Conservation (phyloP, 1,140 invertebrate genomes). For the Drosophila miranda region DNA sequence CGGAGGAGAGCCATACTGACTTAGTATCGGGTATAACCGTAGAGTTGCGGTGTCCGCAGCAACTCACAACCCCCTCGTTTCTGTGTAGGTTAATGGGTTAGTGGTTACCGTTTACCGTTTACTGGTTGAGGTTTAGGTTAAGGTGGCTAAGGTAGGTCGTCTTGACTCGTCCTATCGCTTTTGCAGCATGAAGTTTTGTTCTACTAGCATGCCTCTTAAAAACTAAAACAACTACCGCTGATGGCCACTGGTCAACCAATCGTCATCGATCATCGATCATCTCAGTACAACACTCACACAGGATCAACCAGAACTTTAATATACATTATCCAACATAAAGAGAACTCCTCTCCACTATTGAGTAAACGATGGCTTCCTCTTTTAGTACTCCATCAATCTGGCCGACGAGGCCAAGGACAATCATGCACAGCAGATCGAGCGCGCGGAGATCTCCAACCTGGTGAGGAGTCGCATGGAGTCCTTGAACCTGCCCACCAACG, state of each 20-base stretch:
- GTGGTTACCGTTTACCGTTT: not conserved
- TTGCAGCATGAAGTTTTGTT: slow-evolving; percentile 43
- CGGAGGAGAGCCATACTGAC: too few species aligned
- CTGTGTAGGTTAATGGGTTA: not conserved
- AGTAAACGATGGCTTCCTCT: slow-evolving; percentile 30
- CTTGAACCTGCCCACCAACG: slow-evolving; percentile 92
- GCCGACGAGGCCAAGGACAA: slow-evolving; percentile 93
- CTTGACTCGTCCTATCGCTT: slow-evolving; percentile 31
- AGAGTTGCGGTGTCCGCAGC: too few species aligned
- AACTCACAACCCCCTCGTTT: too few species aligned
- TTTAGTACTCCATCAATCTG: slow-evolving; percentile 91
- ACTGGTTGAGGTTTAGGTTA: not conserved
- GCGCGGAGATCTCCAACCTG: slow-evolving; percentile 97
- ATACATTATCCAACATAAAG: too few species aligned
- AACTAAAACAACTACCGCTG: slow-evolving; percentile 28
- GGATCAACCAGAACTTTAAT: slow-evolving; percentile 16
- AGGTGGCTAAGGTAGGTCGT: slow-evolving; percentile 27
- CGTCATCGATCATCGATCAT: slow-evolving; percentile 5
- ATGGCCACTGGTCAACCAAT: not conserved
- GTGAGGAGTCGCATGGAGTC: slow-evolving; percentile 97
- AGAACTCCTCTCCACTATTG: too few species aligned
- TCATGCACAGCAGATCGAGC: slow-evolving; percentile 94
- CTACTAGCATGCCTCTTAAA: slow-evolving; percentile 40
- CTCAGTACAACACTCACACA: slow-evolving; percentile 32
- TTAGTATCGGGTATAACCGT: too few species aligned